Evolutionary conservation across 2,113 vertebrate genomes (phyloP).

Genomic region (Neopipo cinnamomea): DNA sequence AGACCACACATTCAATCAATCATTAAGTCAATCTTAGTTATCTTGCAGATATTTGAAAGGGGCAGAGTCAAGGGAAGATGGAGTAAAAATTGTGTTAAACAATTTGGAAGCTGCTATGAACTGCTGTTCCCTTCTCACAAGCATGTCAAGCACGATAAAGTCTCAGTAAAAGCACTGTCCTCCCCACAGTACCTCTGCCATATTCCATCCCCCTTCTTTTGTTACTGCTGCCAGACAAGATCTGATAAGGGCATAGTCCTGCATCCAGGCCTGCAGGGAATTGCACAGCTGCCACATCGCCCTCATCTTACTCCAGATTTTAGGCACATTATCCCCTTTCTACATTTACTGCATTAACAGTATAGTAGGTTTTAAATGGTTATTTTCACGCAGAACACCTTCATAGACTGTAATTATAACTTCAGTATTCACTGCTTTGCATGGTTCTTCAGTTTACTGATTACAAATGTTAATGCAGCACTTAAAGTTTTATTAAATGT

Average conservation of each 20-base stretch:
- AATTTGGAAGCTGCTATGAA: not conserved
- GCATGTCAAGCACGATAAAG: not conserved
- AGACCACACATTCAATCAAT: not conserved
- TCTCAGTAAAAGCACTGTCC: not conserved
- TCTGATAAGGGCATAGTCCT: not conserved
- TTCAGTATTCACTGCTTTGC: not conserved
- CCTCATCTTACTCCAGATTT: not conserved
- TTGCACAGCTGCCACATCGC: not conserved
- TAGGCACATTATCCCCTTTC: not conserved
- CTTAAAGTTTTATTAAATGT: not conserved
- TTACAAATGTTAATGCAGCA: not conserved
- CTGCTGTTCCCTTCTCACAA: not conserved
- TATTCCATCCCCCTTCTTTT: not conserved
- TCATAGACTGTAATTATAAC: not conserved
- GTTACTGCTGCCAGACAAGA: not conserved
- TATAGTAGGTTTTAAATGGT: not conserved
- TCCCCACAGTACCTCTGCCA: not conserved
- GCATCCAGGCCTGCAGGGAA: not conserved
- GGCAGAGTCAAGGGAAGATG: not conserved
- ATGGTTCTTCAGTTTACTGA: not conserved
- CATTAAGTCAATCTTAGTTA: not conserved
- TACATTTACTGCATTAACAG: not conserved
- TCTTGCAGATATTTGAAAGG: not conserved
- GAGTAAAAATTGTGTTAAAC: not conserved
- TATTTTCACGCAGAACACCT: not conserved